Percentiles rank a stretch among this genome's conserved stretches.
Evolutionary conservation across 2,113 vertebrate species (phyloP).

Genomic region (Oxygymnocypris stewartii): DNA sequence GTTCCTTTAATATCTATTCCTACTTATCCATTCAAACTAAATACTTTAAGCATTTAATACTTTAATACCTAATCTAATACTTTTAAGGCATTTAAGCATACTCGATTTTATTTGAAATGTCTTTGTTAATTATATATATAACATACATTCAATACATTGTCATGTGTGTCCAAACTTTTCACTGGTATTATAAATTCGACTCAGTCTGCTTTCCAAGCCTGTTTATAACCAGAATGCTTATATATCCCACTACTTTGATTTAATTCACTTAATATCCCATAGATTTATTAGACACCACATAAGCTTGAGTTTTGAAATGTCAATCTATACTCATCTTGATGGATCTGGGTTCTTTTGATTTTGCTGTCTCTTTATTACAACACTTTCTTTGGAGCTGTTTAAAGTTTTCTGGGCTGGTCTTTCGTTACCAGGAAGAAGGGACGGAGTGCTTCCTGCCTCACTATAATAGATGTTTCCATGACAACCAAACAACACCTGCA

Average conservation of each 20-base stretch:
- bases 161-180: background rate
- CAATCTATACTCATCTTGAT: background rate
- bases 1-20: no score
- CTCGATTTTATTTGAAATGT: no score
- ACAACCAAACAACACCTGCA: conserved; percentile 54
- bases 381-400: background rate
- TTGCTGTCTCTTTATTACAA: background rate
- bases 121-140: no score
- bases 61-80: no score
- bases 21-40: no score
- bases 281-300: background rate
- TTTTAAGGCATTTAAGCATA: no score
- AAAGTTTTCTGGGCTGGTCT: background rate
- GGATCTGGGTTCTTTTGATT: background rate
- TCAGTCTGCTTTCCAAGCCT: background rate
- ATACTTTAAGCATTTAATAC: no score
- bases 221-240: background rate
- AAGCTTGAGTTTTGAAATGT: background rate
- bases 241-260: background rate
- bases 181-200: background rate
- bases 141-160: background rate
- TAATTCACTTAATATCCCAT: background rate
- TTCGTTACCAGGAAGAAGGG: conserved; percentile 13
- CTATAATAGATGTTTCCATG: conserved; percentile 43
- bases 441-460: conserved; percentile 38